A percentile compares a stretch with the other conserved stretches of the same genome.
phyloP scores from a whole-genome alignment of 2,797 vertebrate genomes.

The Scolopax rusticola region DNA sequence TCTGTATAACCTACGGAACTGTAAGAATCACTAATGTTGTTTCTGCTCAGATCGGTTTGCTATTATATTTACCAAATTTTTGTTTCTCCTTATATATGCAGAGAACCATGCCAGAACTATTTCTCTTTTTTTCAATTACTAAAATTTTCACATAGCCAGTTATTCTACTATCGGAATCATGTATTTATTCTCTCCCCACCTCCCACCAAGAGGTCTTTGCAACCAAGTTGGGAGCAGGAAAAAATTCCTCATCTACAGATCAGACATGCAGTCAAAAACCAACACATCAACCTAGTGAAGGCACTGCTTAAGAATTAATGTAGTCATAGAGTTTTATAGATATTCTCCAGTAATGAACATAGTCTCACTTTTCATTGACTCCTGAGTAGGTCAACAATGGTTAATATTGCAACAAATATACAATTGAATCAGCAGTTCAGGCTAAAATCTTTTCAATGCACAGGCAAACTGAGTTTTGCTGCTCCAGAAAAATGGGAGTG shows the following conservation, averaged over 20 bases:
- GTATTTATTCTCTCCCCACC: not conserved
- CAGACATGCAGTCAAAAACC: not conserved
- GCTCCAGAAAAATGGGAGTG: not conserved
- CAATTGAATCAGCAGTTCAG: not conserved
- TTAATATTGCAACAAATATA: not conserved
- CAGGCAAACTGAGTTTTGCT: accelerated
- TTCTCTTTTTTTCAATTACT: not conserved
- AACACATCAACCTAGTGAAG: not conserved
- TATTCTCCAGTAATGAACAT: not conserved
- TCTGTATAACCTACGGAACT: accelerated
- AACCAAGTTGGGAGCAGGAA: not conserved
- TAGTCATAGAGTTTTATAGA: not conserved
- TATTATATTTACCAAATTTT: not conserved
- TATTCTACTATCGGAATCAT: not conserved
- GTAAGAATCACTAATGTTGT: not conserved
- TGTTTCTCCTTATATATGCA: not conserved
- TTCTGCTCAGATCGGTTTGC: not conserved
- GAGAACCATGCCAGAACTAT: not conserved
- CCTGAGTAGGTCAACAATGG: accelerated
- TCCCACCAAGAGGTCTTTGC: not conserved
- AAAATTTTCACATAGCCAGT: not conserved
- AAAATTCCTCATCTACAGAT: not conserved
- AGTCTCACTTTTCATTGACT: not conserved
- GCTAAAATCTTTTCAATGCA: not conserved
- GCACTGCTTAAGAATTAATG: not conserved